phyloP scores from a whole-genome alignment of 2,888 invertebrate species.

The Drosophila diplacantha region DNA sequence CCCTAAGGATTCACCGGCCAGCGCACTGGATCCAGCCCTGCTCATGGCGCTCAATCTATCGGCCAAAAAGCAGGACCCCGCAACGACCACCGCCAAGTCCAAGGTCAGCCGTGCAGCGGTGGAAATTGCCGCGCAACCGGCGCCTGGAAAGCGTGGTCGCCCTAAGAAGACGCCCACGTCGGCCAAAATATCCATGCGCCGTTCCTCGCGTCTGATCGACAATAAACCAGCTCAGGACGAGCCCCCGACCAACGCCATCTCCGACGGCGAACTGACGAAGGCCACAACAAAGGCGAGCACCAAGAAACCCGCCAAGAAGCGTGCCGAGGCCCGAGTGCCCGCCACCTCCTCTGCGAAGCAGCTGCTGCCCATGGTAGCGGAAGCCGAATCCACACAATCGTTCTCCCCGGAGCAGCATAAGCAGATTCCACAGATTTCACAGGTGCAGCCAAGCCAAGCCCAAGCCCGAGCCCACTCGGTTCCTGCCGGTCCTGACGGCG shows the following conservation, averaged over 20 bases:
- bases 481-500: neutral
- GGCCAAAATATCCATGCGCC: constrained; percentile 38
- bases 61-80: constrained; percentile 62
- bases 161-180: constrained; percentile 44
- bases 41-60: constrained; percentile 75
- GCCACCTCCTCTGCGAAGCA: neutral
- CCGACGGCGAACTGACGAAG: constrained; percentile 21
- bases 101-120: constrained; percentile 50
- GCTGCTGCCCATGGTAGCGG: constrained; percentile 36
- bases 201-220: constrained; percentile 52
- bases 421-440: neutral
- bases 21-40: constrained; percentile 62
- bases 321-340: constrained; percentile 44
- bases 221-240: constrained; percentile 32
- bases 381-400: constrained; percentile 41
- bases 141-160: constrained; percentile 54
- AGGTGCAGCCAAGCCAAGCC: too few relatives aligned
- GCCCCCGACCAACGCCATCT: constrained; percentile 13
- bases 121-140: constrained; percentile 66
- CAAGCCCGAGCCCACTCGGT: neutral
- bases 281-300: constrained; percentile 9
- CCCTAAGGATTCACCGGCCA: neutral
- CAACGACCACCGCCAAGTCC: neutral
- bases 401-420: constrained; percentile 26
- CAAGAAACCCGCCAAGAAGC: constrained; percentile 60